phyloP scores from a whole-genome alignment of 2,797 vertebrate species.

The Brachyrhaphis roseni region DNA sequence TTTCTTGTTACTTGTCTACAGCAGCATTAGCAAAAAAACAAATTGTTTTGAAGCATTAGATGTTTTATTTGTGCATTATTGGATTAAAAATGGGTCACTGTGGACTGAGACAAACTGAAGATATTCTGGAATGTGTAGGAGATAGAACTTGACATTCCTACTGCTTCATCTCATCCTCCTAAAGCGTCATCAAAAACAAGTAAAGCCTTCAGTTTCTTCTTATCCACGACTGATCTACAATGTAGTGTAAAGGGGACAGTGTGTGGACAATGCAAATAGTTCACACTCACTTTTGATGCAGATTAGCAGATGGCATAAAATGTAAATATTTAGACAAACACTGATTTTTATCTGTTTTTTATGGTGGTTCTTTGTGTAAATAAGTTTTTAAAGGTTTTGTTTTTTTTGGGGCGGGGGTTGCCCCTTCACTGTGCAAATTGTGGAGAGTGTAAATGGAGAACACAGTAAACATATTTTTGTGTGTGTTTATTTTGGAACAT shows the following conservation, averaged over 20 bases:
- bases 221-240: not conserved
- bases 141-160: not conserved
- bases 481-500: conserved; percentile 49
- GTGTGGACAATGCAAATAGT: not conserved
- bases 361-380: not conserved
- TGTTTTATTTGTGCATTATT: not conserved
- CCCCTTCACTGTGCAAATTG: not conserved
- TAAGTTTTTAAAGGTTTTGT: not conserved
- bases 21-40: not conserved
- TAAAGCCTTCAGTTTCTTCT: not conserved
- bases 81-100: not conserved
- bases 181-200: not conserved
- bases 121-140: not conserved
- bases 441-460: conserved; percentile 1
- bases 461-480: conserved; percentile 30
- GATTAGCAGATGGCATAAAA: not conserved
- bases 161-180: not conserved
- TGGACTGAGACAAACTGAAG: not conserved
- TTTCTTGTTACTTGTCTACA: not conserved
- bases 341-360: not conserved
- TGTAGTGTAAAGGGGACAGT: not conserved
- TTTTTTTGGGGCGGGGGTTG: too few relatives aligned
- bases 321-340: not conserved
- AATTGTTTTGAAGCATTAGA: not conserved
- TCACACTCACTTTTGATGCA: not conserved